phyloP scores from a whole-genome alignment of 1,140 invertebrate species.

The Brachystomella parvula region DNA sequence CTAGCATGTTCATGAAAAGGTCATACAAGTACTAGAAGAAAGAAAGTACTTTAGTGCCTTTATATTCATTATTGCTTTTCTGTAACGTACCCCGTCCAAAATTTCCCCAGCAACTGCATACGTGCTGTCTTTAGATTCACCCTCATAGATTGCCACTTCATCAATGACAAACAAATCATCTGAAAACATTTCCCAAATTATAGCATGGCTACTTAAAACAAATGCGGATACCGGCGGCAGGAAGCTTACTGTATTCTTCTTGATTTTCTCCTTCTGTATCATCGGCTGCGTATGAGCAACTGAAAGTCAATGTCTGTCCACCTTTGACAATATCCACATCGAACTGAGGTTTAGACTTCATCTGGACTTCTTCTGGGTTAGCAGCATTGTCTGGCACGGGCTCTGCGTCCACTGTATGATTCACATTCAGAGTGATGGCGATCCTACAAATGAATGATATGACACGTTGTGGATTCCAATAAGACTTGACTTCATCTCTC shows the following conservation, averaged over 20 bases:
- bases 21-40: conserved; percentile 80
- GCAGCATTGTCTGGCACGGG: conserved; percentile 55
- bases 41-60: background rate
- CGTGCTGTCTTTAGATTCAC: conserved; percentile 69
- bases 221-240: background rate
- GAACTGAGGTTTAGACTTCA: conserved; percentile 80
- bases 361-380: conserved; percentile 49
- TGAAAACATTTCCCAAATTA: conserved; percentile 14
- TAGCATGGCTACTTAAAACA: background rate
- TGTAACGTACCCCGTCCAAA: conserved; percentile 74
- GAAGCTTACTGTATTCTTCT: conserved; percentile 60
- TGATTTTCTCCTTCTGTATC: conserved; percentile 52
- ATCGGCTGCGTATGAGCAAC: conserved; percentile 61
- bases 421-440: conserved; percentile 72
- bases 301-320: conserved; percentile 67
- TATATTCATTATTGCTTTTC: background rate
- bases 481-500: conserved; percentile 13
- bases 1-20: conserved; percentile 82
- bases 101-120: conserved; percentile 83
- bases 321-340: conserved; percentile 68
- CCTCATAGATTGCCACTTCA: conserved; percentile 73
- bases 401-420: conserved; percentile 78
- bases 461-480: background rate
- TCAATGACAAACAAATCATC: conserved; percentile 67
- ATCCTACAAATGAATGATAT: conserved; percentile 50